Conservation (phyloP, 2,888 invertebrate species). For the Oconnorella tubifera region DNA sequence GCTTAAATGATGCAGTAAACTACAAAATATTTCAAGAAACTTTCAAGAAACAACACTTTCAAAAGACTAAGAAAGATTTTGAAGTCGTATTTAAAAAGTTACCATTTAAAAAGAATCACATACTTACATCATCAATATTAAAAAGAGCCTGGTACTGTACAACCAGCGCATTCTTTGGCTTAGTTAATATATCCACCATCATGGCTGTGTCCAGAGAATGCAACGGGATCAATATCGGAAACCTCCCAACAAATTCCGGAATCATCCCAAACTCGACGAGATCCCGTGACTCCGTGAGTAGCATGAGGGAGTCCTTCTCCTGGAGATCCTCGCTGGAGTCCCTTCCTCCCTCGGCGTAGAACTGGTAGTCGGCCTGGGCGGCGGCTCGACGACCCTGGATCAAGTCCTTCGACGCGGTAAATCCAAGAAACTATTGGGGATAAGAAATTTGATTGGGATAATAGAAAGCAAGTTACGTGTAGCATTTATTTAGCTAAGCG, state of each 20-base stretch:
- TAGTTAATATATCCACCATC: constrained; percentile 91
- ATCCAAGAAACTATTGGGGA: constrained; percentile 88
- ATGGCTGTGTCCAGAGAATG: constrained; percentile 87
- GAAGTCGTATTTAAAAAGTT: too few species aligned
- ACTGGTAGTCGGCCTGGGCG: constrained; percentile 41
- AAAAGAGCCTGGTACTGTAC: constrained; percentile 93
- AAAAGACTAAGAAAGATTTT: too few species aligned
- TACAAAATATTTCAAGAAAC: neutral
- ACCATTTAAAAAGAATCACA: too few species aligned
- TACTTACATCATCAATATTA: constrained; percentile 77
- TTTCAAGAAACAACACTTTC: neutral
- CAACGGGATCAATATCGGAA: constrained; percentile 96
- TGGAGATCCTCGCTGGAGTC: constrained; percentile 59
- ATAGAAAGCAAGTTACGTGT: too few species aligned
- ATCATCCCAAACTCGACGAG: constrained; percentile 86
- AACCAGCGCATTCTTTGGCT: constrained; percentile 93
- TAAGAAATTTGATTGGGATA: too few species aligned
- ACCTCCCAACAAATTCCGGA: constrained; percentile 61
- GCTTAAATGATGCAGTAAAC: neutral
- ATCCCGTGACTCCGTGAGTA: constrained; percentile 80
- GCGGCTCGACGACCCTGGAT: constrained; percentile 42
- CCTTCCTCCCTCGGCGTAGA: constrained; percentile 40
- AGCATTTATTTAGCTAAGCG: too few species aligned
- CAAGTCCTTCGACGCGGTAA: constrained; percentile 59
- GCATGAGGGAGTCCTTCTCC: constrained; percentile 16